These are phyloP conservation scores for Peucedramus taeniatus DNA, from an alignment of 2,113 vertebrate genomes.

Conservation along the genomic window DNA sequence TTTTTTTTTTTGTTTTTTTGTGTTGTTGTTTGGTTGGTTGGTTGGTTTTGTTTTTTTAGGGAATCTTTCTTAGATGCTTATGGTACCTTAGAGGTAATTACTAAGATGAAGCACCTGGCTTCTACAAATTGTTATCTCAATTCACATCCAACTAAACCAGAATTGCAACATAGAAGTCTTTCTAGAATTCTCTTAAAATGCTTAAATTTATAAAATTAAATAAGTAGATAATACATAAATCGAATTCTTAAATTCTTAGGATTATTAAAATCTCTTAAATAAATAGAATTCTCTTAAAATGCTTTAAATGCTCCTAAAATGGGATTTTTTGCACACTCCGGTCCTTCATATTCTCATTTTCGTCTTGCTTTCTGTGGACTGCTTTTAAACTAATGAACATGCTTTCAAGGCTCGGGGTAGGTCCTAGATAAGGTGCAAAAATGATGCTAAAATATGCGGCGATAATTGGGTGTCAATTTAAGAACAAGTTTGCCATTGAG, in stretches of 20 bases:
- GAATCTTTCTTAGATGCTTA: not conserved
- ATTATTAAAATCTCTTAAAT: no score
- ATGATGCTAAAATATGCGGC: not conserved
- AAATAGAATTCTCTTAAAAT: not conserved
- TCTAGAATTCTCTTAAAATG: not conserved
- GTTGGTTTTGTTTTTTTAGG: not conserved
- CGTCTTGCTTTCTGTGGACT: not conserved
- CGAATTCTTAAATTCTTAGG: no score
- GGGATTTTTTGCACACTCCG: not conserved
- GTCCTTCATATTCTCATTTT: not conserved
- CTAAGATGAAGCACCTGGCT: not conserved
- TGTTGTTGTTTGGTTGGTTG: no score
- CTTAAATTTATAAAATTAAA: no score
- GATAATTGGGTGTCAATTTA: conserved; percentile 24
- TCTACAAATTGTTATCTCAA: not conserved
- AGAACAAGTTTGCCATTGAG: not conserved
- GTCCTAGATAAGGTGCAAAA: not conserved
- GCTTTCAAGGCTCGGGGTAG: not conserved
- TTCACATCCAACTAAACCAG: not conserved
- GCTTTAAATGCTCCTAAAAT: no score
- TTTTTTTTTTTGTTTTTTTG: not conserved
- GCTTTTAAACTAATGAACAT: not conserved
- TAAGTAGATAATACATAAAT: no score
- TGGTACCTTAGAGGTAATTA: not conserved
- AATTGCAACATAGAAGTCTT: not conserved